Conservation (phyloP, 2,113 vertebrate species). For the Oncorhynchus nerka region DNA sequence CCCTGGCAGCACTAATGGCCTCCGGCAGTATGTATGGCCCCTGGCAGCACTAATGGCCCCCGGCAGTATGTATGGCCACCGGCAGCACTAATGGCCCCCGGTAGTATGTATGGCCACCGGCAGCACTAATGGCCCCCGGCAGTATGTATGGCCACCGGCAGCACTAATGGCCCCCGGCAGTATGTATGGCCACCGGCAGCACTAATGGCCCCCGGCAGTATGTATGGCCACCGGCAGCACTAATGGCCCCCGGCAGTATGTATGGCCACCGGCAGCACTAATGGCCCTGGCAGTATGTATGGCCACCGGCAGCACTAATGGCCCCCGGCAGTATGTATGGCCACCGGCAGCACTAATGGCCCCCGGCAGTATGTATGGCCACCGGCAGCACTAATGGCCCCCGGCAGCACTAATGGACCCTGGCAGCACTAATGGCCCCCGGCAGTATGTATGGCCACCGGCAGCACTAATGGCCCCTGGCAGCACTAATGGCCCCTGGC, state of each 20-base stretch:
- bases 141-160: too few relatives aligned
- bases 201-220: background rate
- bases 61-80: conserved; percentile 8
- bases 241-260: too few relatives aligned
- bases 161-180: conserved; percentile 17
- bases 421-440: too few relatives aligned
- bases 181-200: background rate
- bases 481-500: conserved; percentile 6
- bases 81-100: too few relatives aligned
- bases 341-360: too few relatives aligned
- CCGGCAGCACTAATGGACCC: conserved; percentile 13
- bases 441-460: background rate
- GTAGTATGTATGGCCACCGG: background rate
- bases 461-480: too few relatives aligned
- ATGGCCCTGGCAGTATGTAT: background rate
- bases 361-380: too few relatives aligned
- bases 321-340: conserved; percentile 25
- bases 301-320: too few relatives aligned
- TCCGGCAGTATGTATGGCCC: too few relatives aligned
- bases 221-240: background rate
- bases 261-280: conserved; percentile 28
- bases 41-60: background rate
- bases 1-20: conserved; percentile 31
- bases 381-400: background rate
- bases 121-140: too few relatives aligned